A percentile compares a stretch with the other conserved stretches of the same genome.
phyloP scores from a whole-genome alignment of 2,888 invertebrate species.

The Ichneumoninae sp. region DNA sequence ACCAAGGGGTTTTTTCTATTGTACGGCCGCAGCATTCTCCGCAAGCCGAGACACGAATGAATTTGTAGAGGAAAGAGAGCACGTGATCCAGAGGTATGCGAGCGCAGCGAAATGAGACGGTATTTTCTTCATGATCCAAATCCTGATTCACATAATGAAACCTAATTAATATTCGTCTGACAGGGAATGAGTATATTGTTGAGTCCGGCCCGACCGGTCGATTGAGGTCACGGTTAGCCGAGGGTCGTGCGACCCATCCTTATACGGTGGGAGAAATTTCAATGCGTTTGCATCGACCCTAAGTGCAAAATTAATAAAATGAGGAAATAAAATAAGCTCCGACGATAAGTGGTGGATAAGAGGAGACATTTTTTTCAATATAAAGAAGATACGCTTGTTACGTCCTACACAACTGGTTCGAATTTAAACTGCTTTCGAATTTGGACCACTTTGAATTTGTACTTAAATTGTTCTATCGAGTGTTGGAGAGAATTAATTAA shows the following conservation, averaged over 20 bases:
- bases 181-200: conserved; percentile 22
- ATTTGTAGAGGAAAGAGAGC: conserved; percentile 31
- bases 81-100: not conserved
- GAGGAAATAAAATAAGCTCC: too few species aligned
- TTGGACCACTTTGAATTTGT: too few species aligned
- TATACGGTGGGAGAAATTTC: too few species aligned
- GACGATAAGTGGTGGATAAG: too few species aligned
- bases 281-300: too few species aligned
- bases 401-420: too few species aligned
- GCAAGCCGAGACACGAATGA: conserved; percentile 38
- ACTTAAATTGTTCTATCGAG: too few species aligned
- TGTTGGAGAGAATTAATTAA: too few species aligned
- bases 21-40: conserved; percentile 28
- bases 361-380: too few species aligned
- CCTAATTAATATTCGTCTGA: conserved; percentile 58
- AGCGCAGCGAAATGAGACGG: conserved; percentile 27
- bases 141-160: conserved; percentile 31
- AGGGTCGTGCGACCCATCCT: not conserved
- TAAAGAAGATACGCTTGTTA: too few species aligned
- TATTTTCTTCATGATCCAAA: conserved; percentile 36
- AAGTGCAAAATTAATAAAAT: too few species aligned
- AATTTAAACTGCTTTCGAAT: too few species aligned
- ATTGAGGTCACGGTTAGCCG: not conserved
- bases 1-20: conserved; percentile 15
- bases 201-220: not conserved